Evolutionary conservation across 2,888 invertebrate genomes (phyloP).

Genomic region (Nephrocerus scutellatus): DNA sequence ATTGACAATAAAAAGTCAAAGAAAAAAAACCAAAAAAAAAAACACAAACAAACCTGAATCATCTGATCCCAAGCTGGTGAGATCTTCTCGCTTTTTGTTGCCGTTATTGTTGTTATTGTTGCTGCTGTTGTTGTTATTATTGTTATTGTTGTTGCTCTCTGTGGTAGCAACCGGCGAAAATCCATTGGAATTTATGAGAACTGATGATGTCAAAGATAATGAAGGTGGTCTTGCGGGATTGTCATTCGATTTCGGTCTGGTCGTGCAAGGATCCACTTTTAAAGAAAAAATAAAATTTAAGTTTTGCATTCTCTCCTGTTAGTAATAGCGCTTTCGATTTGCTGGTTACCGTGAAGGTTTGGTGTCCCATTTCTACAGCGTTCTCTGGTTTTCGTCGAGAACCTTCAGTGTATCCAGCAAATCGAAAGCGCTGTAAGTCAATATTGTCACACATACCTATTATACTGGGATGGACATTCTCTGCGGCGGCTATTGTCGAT

Average conservation of each 20-base stretch:
- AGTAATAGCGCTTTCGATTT: no score
- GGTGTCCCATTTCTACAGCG: no score
- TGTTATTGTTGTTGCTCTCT: conserved; percentile 21
- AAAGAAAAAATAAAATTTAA: no score
- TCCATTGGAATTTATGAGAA: no score
- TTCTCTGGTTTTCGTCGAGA: no score
- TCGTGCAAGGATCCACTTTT: conserved; percentile 20
- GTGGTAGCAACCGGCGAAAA: conserved; percentile 16
- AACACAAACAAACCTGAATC: conserved; percentile 47
- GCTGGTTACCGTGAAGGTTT: no score
- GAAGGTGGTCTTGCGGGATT: conserved; percentile 23
- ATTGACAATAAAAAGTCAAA: neutral
- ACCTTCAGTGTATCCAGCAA: no score
- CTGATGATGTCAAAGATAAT: no score
- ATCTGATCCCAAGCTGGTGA: conserved; percentile 54
- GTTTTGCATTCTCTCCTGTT: no score
- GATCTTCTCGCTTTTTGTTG: conserved; percentile 48
- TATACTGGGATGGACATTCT: conserved; percentile 22
- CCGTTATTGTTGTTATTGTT: conserved; percentile 18
- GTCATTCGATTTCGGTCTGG: conserved; percentile 23
- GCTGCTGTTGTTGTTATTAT: conserved; percentile 16
- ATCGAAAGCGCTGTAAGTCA: no score
- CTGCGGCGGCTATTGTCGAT: conserved; percentile 18
- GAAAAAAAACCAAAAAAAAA: neutral
- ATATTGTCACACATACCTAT: conserved; percentile 27